Percentiles rank a stretch among this genome's conserved stretches.
Evolutionary conservation across 2,888 invertebrate species (phyloP).

Genomic region (Trissolcus japonicus): DNA sequence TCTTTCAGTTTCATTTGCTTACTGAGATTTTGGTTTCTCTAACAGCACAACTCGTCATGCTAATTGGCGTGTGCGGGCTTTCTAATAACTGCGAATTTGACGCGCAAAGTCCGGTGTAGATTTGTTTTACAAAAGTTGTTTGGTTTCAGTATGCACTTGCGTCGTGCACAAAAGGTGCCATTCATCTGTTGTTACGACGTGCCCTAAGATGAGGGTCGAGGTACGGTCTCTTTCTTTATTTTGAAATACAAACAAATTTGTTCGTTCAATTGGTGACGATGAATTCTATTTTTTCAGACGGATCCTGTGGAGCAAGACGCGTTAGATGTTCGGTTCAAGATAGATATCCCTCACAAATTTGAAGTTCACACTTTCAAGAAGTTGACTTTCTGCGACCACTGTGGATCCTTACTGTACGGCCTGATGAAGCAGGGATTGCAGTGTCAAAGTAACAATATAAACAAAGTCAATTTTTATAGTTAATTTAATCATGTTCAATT

Average conservation of each 20-base stretch:
- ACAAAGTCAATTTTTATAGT: no score
- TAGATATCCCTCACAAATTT: constrained; percentile 98
- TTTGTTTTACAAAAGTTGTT: constrained; percentile 19
- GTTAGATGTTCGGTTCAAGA: constrained; percentile 92
- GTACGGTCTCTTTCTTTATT: constrained; percentile 72
- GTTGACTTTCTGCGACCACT: constrained; percentile 99
- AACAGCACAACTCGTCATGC: constrained; percentile 28
- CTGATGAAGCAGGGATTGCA: constrained; percentile 97
- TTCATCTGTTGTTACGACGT: constrained; percentile 97
- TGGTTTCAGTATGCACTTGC: constrained; percentile 94
- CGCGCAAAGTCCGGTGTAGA: background rate
- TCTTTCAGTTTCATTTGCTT: constrained; percentile 5
- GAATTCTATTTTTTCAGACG: constrained; percentile 72
- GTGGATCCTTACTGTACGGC: constrained; percentile 97
- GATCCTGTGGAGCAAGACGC: constrained; percentile 82
- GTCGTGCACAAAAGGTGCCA: constrained; percentile 99
- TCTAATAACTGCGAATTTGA: constrained; percentile 25
- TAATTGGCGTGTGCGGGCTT: constrained; percentile 52
- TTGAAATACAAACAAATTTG: background rate
- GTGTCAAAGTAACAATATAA: constrained; percentile 84
- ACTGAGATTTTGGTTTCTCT: constrained; percentile 16
- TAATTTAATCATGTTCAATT: no score
- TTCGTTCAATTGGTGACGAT: background rate
- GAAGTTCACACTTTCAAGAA: constrained; percentile 97
- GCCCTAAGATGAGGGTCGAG: constrained; percentile 97